Conservation (phyloP, 64 coral and sea anemone species). For the Actinia tenebrosa region DNA sequence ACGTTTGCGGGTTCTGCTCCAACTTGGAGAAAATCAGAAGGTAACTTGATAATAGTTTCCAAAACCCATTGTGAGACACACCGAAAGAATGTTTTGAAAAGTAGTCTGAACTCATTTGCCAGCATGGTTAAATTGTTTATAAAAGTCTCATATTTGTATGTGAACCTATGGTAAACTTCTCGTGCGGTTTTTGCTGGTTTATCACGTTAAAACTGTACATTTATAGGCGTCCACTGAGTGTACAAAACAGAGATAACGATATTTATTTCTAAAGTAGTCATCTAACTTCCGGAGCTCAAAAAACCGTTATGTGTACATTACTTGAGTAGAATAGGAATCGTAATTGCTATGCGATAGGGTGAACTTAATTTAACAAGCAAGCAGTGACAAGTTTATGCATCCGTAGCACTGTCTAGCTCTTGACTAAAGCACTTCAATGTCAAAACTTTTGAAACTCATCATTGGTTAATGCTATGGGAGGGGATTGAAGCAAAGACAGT, state of each 20-base stretch:
- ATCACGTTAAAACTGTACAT: not conserved
- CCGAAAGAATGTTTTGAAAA: not conserved
- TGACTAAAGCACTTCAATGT: not conserved
- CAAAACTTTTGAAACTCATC: not conserved
- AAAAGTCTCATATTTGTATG: not conserved
- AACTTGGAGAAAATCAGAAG: too few relatives aligned
- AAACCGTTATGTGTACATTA: not conserved
- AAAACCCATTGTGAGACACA: not conserved
- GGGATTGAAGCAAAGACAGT: not conserved
- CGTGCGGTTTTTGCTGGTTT: not conserved
- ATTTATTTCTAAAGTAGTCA: not conserved
- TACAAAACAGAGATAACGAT: not conserved
- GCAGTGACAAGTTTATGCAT: not conserved
- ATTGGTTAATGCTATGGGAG: not conserved
- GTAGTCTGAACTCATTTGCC: not conserved
- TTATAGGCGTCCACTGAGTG: not conserved
- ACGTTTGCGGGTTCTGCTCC: too few relatives aligned
- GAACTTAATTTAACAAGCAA: not conserved
- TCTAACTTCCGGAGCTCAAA: not conserved
- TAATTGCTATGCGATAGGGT: not conserved
- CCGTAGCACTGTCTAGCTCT: not conserved
- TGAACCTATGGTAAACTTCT: slow-evolving; percentile 7
- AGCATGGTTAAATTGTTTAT: not conserved
- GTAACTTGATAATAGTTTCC: too few relatives aligned
- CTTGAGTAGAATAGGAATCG: not conserved